These are phyloP conservation scores for Junonia oenone DNA, from an alignment of 2,888 invertebrate species.

Conservation along the genomic window DNA sequence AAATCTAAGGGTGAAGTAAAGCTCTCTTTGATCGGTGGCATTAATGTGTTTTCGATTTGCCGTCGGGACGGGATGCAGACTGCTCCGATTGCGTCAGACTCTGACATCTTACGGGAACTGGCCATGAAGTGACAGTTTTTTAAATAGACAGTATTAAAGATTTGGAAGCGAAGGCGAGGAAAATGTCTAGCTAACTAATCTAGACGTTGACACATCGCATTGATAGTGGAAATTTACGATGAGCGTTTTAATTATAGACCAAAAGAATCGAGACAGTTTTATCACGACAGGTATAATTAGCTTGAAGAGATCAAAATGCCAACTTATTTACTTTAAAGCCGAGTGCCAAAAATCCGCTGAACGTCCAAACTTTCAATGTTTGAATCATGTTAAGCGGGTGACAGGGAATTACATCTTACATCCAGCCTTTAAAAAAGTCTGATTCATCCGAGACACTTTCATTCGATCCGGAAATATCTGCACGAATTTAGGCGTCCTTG, in stretches of 20 bases:
- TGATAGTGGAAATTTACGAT: slow-evolving; percentile 24
- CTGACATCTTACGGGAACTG: slow-evolving; percentile 57
- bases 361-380: slow-evolving; percentile 58
- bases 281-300: slow-evolving; percentile 36
- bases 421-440: slow-evolving; percentile 56
- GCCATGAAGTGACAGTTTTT: slow-evolving; percentile 51
- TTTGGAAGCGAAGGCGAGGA: slow-evolving; percentile 47
- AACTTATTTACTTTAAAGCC: slow-evolving; percentile 37
- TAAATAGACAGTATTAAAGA: slow-evolving; percentile 48
- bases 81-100: slow-evolving; percentile 56
- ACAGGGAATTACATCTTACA: slow-evolving; percentile 62
- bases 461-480: slow-evolving; percentile 72
- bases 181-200: slow-evolving; percentile 39
- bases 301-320: slow-evolving; percentile 38
- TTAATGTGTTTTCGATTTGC: slow-evolving; percentile 70
- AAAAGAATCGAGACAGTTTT: slow-evolving; percentile 24
- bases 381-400: slow-evolving; percentile 52
- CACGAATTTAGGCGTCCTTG: slow-evolving; percentile 73
- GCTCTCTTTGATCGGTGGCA: slow-evolving; percentile 67
- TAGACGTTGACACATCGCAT: slow-evolving; percentile 26
- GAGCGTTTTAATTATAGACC: slow-evolving; percentile 20
- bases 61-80: slow-evolving; percentile 60
- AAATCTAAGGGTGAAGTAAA: slow-evolving; percentile 44
- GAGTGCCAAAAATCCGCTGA: slow-evolving; percentile 56
- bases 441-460: slow-evolving; percentile 70